Conservation (phyloP, 2,888 invertebrate genomes). For the Ormyrus pomaceus region DNA sequence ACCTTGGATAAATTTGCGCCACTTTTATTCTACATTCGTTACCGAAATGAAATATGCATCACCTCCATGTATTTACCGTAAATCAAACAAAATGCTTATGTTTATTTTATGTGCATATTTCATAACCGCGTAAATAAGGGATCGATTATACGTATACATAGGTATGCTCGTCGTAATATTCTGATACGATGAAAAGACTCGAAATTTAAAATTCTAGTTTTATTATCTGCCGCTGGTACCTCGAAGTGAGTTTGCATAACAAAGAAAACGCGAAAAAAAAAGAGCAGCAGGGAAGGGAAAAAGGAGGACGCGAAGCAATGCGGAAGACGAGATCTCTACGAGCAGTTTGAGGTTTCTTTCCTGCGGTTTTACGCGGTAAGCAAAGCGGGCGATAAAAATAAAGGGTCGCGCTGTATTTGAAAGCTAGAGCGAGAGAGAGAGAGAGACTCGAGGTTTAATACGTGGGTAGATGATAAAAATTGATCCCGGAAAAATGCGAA, state of each 20-base stretch:
- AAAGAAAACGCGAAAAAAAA: no score
- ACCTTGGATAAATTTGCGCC: no score
- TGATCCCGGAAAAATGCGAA: neutral
- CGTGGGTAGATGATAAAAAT: constrained; percentile 21
- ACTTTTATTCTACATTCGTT: no score
- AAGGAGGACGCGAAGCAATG: neutral
- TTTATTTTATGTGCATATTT: constrained; percentile 19
- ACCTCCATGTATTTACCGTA: no score
- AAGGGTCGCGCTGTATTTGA: constrained; percentile 9
- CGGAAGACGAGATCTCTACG: constrained; percentile 11
- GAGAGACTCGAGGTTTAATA: constrained; percentile 3
- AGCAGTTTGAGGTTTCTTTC: constrained; percentile 31
- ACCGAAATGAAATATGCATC: no score
- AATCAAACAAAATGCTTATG: neutral
- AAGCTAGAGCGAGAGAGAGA: neutral
- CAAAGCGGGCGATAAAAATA: constrained; percentile 36
- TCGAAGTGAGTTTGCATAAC: no score
- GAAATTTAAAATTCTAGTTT: constrained; percentile 29
- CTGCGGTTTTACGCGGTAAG: constrained; percentile 38
- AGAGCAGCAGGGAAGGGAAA: neutral
- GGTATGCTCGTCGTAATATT: neutral
- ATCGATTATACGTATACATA: constrained; percentile 19
- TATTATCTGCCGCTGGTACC: neutral
- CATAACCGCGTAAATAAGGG: constrained; percentile 8
- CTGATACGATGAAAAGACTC: constrained; percentile 4